Evolutionary conservation across 2,888 invertebrate genomes (phyloP), one percentile per base, ranked within the genome.

Genomic region (Scaptomyza flava): DNA sequence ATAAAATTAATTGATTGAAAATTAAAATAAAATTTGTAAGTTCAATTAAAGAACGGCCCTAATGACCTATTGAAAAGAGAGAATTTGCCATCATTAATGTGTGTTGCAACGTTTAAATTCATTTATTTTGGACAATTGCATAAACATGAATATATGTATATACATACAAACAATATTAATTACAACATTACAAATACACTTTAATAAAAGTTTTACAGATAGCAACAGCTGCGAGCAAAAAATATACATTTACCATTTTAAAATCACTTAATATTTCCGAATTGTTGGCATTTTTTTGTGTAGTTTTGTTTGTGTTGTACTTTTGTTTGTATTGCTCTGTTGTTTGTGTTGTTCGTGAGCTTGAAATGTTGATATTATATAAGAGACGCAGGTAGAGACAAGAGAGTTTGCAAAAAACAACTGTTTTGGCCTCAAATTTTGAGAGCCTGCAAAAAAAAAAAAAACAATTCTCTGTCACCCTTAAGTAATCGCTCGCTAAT

Each of bases 161-260:
- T 46, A 66, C 51, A 56, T 65, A 72, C 51, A 80, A 66, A 77
- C 61, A 68, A 64, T 61, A 62, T 45, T 62, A 77, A 73, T 80
- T 80, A 82, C 80, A 81, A 80, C 79, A 81, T 63, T 69, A 71
- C 67, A 77, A 68, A 64, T 80, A 75, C 61, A 79, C 71, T 71
- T 57, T 65, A 71, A 63, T 62, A 56, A 67, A 72, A 54, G 45
- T 61, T 61, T 57, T 66, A 71, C 52, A 48, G 14, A 45, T 66
- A 71, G 63, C 68, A 68, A 61, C 68, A 64, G 63, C 77, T 65
- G 69, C 56, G 72, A 50, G 68, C 72, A 64, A 75, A 68, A 72
- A 53, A 74, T 74, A 69, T 31, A 30, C 9, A 17, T 4, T 17
- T 20, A 53, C 20, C 17, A 27, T 36, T 38, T 41, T 6, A 9